A percentile compares a stretch with the other conserved stretches of the same genome.
Evolutionary conservation across 2,888 invertebrate genomes (phyloP).

Genomic region (Xestobium rufovillosum): DNA sequence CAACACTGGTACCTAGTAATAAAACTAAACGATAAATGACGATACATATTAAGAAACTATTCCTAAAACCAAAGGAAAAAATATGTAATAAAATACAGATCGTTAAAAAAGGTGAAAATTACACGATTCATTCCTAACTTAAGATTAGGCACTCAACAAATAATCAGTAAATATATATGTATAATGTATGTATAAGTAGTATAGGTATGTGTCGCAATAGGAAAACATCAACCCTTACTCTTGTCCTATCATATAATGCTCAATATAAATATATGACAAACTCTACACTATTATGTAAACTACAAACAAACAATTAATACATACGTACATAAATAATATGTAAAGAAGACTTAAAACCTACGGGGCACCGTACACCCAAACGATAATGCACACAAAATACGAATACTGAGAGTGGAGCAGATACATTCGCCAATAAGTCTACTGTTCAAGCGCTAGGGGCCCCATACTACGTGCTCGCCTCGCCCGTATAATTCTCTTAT

Average conservation of each 20-base stretch:
- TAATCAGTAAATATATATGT: constrained; percentile 36
- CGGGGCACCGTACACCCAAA: constrained; percentile 18
- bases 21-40: background rate
- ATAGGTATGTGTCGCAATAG: constrained; percentile 27
- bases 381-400: constrained; percentile 39
- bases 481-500: no score
- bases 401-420: constrained; percentile 41
- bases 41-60: constrained; percentile 5
- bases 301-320: constrained; percentile 34
- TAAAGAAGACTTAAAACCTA: constrained; percentile 1
- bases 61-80: constrained; percentile 29
- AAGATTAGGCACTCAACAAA: constrained; percentile 41
- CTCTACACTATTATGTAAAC: constrained; percentile 27
- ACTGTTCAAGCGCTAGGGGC: background rate
- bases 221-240: constrained; percentile 33
- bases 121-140: constrained; percentile 27
- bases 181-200: constrained; percentile 21
- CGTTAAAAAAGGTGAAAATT: constrained; percentile 21
- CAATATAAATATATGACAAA: constrained; percentile 38
- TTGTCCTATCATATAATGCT: constrained; percentile 25
- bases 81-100: constrained; percentile 31
- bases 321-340: constrained; percentile 36
- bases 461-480: no score
- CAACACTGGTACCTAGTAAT: constrained; percentile 14
- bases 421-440: constrained; percentile 27